phyloP scores from a whole-genome alignment of 1,140 invertebrate species.

The Papilio machaon region DNA sequence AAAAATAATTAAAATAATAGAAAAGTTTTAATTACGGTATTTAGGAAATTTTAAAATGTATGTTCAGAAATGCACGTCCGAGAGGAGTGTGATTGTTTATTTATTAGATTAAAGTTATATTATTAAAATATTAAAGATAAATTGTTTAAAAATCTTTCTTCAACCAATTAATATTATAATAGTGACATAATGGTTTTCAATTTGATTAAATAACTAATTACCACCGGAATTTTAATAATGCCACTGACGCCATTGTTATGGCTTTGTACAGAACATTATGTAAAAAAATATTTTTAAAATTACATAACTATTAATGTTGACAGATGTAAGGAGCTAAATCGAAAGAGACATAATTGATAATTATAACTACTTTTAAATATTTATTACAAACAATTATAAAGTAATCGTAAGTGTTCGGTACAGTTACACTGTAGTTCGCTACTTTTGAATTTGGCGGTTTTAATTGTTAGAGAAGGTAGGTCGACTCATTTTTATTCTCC shows the following conservation, averaged over 20 bases:
- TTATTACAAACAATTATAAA: not conserved
- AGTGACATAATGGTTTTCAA: not conserved
- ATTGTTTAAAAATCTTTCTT: not conserved
- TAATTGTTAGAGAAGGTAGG: no score
- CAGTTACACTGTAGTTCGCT: no score
- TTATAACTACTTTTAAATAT: not conserved
- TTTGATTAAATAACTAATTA: not conserved
- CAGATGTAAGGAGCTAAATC: not conserved
- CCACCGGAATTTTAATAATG: not conserved
- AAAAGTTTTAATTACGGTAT: constrained; percentile 7
- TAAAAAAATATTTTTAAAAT: no score
- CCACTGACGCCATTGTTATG: not conserved
- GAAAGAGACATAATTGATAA: not conserved
- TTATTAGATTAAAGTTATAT: constrained; percentile 26
- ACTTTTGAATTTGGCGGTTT: no score
- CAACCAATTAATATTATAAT: not conserved
- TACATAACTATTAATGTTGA: not conserved
- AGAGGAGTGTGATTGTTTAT: constrained; percentile 26
- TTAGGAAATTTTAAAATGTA: constrained; percentile 18
- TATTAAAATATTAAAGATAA: not conserved
- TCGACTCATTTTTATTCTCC: no score
- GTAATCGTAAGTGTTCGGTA: no score
- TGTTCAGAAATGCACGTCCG: not conserved
- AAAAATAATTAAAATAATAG: constrained; percentile 31
- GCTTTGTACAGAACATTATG: not conserved